Percentiles rank a stretch among this genome's conserved stretches.
These are phyloP conservation scores for Esox masquinongy DNA, from an alignment of 2,797 vertebrate genomes.

Conservation along the genomic window DNA sequence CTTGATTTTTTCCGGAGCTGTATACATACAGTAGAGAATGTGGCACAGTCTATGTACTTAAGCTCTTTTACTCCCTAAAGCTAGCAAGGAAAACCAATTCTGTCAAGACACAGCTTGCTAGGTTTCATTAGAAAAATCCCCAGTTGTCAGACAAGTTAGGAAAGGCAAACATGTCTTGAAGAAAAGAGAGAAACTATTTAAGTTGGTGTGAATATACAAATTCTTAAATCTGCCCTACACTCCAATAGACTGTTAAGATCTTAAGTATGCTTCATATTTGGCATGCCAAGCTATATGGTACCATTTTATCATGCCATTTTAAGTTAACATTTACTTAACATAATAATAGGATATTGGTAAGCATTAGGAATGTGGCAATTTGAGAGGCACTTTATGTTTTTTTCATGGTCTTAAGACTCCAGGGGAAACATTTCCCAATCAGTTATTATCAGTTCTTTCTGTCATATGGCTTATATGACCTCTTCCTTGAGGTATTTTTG, in stretches of 20 bases:
- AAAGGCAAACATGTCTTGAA: constrained; percentile 63
- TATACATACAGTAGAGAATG: neutral
- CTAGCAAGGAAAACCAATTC: constrained; percentile 51
- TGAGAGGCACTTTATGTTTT: constrained; percentile 25
- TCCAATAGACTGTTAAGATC: constrained; percentile 27
- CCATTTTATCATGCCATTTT: no score
- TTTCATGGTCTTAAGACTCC: neutral
- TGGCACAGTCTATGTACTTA: constrained; percentile 22
- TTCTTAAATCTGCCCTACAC: constrained; percentile 38
- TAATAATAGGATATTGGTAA: no score
- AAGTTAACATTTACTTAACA: no score
- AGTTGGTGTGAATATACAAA: constrained; percentile 61
- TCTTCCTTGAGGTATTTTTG: constrained; percentile 34
- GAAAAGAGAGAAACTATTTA: constrained; percentile 56
- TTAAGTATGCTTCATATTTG: constrained; percentile 43
- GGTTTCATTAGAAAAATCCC: constrained; percentile 69
- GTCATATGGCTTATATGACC: constrained; percentile 55
- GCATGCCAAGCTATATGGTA: neutral
- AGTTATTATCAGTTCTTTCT: constrained; percentile 53
- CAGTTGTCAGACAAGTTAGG: constrained; percentile 69
- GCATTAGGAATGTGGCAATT: constrained; percentile 19
- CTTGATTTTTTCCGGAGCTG: no score
- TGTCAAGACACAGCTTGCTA: constrained; percentile 75
- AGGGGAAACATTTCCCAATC: constrained; percentile 63
- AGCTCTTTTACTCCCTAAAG: constrained; percentile 36